Conservation (phyloP, 2,888 invertebrate species). For the Stenurella melanura region DNA sequence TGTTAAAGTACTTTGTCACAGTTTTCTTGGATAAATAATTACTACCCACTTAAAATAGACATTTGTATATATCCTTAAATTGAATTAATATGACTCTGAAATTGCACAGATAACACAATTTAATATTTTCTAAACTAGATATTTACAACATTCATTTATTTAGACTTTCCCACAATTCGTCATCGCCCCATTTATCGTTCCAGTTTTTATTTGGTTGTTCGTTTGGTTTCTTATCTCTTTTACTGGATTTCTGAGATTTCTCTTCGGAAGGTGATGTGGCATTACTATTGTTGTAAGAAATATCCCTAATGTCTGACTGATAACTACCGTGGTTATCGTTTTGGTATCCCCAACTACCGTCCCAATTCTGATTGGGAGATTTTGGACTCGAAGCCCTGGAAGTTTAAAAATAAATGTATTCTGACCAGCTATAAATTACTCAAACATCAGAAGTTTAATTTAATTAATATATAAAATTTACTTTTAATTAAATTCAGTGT, state of each 20-base stretch:
- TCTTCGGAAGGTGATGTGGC: slow-evolving; percentile 63
- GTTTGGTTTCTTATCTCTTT: slow-evolving; percentile 67
- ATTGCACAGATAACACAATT: slow-evolving; percentile 6
- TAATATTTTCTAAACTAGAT: slow-evolving; percentile 19
- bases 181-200: slow-evolving; percentile 76
- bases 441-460: not conserved
- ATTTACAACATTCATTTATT: slow-evolving; percentile 74
- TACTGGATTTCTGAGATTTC: slow-evolving; percentile 55
- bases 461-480: too few species aligned
- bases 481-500: too few species aligned
- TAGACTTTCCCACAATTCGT: slow-evolving; percentile 78
- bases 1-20: too few species aligned
- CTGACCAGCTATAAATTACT: not conserved
- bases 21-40: not conserved
- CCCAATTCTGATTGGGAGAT: slow-evolving; percentile 68
- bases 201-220: slow-evolving; percentile 66
- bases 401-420: not conserved
- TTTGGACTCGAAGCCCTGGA: slow-evolving; percentile 72
- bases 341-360: slow-evolving; percentile 68
- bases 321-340: slow-evolving; percentile 67
- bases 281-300: slow-evolving; percentile 64
- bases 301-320: slow-evolving; percentile 66
- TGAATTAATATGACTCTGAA: slow-evolving; percentile 13
- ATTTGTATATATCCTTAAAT: not conserved
- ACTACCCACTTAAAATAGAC: not conserved